Percentiles rank a stretch among this genome's conserved stretches.
Evolutionary conservation across 2,113 vertebrate genomes (phyloP).

Genomic region (Cyanocitta stelleri): DNA sequence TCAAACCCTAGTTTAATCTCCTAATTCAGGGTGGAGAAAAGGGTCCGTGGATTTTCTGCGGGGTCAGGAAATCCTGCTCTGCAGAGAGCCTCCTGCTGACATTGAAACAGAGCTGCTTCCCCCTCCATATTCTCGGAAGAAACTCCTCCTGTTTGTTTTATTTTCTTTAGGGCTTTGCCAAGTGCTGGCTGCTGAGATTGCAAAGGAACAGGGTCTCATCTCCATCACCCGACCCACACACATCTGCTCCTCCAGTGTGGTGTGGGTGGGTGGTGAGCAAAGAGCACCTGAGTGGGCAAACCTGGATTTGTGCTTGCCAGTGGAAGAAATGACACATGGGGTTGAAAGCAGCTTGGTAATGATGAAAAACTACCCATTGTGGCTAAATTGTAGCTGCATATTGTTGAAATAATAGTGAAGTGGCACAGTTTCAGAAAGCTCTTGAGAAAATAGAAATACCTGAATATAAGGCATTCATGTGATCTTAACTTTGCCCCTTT

Average conservation of each 20-base stretch:
- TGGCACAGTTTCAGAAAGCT: background rate
- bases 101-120: background rate
- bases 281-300: background rate
- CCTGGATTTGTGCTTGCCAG: background rate
- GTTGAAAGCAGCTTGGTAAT: background rate
- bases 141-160: background rate
- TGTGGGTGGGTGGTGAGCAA: background rate
- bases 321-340: background rate
- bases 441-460: background rate
- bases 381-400: background rate
- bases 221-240: background rate
- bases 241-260: background rate
- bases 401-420: background rate
- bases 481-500: background rate
- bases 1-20: background rate
- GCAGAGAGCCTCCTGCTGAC: background rate
- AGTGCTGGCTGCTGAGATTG: background rate
- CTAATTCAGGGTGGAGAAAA: background rate
- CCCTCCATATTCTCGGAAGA: accelerated
- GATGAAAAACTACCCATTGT: background rate
- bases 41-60: background rate
- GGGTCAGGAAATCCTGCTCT: background rate
- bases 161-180: background rate
- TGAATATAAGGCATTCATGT: background rate
- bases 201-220: background rate